Conservation (phyloP, 2,113 vertebrate species). For the human region DNA sequence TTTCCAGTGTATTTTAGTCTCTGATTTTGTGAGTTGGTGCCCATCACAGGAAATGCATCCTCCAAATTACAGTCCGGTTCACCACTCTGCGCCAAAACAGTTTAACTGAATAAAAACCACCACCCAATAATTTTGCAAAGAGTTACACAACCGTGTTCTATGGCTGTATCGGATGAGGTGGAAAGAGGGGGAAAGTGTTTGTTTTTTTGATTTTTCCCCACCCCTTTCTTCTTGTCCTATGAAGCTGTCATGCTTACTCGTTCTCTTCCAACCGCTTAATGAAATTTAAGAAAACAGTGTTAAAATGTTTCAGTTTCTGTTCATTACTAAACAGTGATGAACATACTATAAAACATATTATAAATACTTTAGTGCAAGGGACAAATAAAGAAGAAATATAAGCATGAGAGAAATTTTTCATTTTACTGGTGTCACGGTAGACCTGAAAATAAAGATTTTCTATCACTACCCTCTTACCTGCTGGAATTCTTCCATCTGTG, state of each 20-base stretch:
- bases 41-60: conserved; percentile 67
- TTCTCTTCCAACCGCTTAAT: not conserved
- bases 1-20: conserved; percentile 63
- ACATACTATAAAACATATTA: too few species aligned
- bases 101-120: conserved; percentile 64
- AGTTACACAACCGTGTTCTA: not conserved
- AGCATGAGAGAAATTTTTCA: conserved; percentile 51
- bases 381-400: conserved; percentile 35
- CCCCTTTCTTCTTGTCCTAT: not conserved
- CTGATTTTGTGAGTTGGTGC: conserved; percentile 39
- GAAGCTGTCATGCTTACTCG: not conserved
- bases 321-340: not conserved
- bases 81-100: conserved; percentile 77
- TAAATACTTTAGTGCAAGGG: conserved; percentile 9
- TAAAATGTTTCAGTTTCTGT: conserved; percentile 43
- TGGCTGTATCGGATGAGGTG: not conserved
- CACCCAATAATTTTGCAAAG: conserved; percentile 78
- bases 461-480: conserved; percentile 88
- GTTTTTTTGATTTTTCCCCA: not conserved
- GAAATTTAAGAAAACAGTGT: conserved; percentile 39
- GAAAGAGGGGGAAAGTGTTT: not conserved
- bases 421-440: conserved; percentile 54
- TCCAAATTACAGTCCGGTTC: conserved; percentile 77
- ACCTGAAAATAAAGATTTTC: conserved; percentile 70
- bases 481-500: conserved; percentile 94